Conservation (phyloP, 2,113 vertebrate species). For the Grantiella picta region DNA sequence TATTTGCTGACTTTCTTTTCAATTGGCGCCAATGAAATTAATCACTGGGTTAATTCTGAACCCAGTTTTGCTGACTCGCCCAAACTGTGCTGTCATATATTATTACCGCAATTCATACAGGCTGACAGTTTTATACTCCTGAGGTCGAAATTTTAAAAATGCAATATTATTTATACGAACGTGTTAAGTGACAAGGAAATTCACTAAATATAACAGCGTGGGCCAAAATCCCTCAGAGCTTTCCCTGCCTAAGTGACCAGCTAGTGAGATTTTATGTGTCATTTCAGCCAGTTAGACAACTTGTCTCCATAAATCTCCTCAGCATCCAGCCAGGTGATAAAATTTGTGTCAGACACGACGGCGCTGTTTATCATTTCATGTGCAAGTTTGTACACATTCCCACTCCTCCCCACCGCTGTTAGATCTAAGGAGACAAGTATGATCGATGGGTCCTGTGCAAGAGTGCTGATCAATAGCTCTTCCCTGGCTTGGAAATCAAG, state of each 20-base stretch:
- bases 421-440: neutral
- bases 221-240: neutral
- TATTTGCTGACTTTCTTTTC: constrained; percentile 2
- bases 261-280: constrained; percentile 7
- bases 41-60: constrained; percentile 48
- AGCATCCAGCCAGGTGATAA: constrained; percentile 25
- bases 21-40: constrained; percentile 22
- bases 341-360: neutral
- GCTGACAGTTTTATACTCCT: neutral
- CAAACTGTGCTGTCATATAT: neutral
- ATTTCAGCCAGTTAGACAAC: neutral
- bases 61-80: constrained; percentile 28
- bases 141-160: constrained; percentile 23
- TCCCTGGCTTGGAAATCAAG: neutral
- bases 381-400: neutral
- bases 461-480: neutral
- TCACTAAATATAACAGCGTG: neutral
- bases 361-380: constrained; percentile 32
- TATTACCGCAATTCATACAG: neutral
- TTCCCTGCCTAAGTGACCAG: neutral
- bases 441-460: neutral
- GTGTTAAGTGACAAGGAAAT: neutral
- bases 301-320: constrained; percentile 43
- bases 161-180: neutral
- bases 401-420: neutral